These are phyloP conservation scores for Pedionomus torquatus DNA, from an alignment of 2,113 vertebrate genomes.

Conservation along the genomic window DNA sequence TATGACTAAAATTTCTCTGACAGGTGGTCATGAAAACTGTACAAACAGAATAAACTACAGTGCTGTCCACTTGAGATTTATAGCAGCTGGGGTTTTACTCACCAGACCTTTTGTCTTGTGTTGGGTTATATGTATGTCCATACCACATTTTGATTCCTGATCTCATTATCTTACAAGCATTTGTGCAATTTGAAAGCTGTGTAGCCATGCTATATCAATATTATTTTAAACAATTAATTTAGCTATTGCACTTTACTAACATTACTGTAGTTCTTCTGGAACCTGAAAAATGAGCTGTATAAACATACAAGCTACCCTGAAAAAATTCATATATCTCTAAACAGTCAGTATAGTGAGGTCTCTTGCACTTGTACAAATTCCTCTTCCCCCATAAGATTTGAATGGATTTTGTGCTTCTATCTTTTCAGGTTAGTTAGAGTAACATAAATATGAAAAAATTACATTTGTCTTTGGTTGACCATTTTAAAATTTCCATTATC, in stretches of 20 bases:
- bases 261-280: neutral
- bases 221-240: neutral
- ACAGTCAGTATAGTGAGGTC: neutral
- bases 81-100: neutral
- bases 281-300: neutral
- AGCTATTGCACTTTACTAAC: neutral
- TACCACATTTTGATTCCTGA: neutral
- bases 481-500: neutral
- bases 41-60: neutral
- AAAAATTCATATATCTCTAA: neutral
- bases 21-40: fast-evolving
- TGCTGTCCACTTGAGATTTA: neutral
- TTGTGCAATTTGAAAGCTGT: neutral
- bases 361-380: neutral
- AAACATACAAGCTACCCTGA: neutral
- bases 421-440: neutral
- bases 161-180: neutral
- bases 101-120: neutral
- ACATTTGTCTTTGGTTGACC: neutral
- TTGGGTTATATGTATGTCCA: neutral
- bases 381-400: neutral
- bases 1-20: neutral
- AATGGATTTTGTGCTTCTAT: neutral
- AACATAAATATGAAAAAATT: neutral
- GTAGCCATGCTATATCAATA: neutral